Evolutionary conservation across 2,888 invertebrate species (phyloP).

Genomic region (Acholoe squamosa): DNA sequence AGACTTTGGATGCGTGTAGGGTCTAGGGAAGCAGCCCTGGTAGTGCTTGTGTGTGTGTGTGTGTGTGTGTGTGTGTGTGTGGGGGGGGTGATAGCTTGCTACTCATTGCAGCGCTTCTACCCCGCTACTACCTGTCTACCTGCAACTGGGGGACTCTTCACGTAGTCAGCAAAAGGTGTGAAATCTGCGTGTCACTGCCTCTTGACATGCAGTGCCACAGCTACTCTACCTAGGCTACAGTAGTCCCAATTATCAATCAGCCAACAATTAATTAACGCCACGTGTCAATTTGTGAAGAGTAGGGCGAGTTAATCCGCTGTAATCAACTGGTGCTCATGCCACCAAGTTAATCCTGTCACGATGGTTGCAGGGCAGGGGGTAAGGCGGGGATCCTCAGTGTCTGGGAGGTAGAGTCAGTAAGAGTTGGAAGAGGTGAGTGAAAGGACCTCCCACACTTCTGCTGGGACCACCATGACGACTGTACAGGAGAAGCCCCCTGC

Average conservation of each 20-base stretch:
- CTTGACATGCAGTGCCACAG: not conserved
- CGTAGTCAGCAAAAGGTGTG: not conserved
- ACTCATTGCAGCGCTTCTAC: not conserved
- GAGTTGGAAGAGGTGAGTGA: not conserved
- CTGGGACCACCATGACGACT: not conserved
- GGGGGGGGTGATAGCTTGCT: not conserved
- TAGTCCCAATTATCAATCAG: not conserved
- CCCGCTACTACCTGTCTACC: not conserved
- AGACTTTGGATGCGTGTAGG: too few species aligned
- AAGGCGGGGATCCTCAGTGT: not conserved
- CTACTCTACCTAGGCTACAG: not conserved
- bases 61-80: not conserved
- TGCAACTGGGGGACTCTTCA: too few species aligned
- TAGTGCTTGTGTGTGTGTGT: not conserved
- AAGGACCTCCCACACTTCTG: not conserved
- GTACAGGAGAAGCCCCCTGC: not conserved
- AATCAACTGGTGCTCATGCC: not conserved
- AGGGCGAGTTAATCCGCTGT: not conserved
- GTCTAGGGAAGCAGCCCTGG: too few species aligned
- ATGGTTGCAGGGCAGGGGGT: not conserved
- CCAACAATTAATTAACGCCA: conserved; percentile 17
- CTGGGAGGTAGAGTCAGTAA: not conserved
- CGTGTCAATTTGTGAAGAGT: not conserved
- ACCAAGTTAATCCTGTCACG: not conserved
- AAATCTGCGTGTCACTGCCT: not conserved